A percentile compares a stretch with the other conserved stretches of the same genome.
Evolutionary conservation across 2,797 vertebrate genomes (phyloP).

Genomic region (Tenualosa ilisha): DNA sequence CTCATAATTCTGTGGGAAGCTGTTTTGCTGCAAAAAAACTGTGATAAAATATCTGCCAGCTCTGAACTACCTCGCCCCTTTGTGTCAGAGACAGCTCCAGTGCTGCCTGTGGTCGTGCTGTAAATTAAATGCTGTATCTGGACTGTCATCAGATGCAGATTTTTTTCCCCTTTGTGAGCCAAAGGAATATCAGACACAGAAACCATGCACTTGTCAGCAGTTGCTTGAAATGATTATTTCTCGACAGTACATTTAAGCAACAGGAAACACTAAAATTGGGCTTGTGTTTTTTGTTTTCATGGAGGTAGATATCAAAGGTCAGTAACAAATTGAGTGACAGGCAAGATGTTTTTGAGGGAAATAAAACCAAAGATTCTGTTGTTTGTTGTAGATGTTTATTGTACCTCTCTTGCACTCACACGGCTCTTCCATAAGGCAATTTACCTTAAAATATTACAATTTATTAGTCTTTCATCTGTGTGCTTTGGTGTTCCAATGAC

Average conservation of each 20-base stretch:
- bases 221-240: background rate
- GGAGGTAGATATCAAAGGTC: background rate
- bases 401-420: background rate
- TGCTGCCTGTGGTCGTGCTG: background rate
- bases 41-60: background rate
- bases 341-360: background rate
- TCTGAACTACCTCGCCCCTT: background rate
- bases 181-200: background rate
- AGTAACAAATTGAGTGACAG: background rate
- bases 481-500: background rate
- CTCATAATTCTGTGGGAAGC: background rate
- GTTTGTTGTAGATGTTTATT: background rate
- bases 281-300: background rate
- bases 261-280: background rate
- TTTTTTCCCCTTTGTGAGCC: background rate
- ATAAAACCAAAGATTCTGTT: background rate
- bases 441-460: background rate
- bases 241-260: background rate
- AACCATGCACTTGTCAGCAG: background rate
- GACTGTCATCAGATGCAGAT: background rate
- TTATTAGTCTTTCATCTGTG: background rate
- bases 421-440: background rate
- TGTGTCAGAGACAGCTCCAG: background rate
- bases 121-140: background rate
- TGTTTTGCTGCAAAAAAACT: background rate